Evolutionary conservation across 2,113 vertebrate genomes (phyloP), one percentile per base, ranked within the genome.

Genomic region (Austrofundulus limnaeus): DNA sequence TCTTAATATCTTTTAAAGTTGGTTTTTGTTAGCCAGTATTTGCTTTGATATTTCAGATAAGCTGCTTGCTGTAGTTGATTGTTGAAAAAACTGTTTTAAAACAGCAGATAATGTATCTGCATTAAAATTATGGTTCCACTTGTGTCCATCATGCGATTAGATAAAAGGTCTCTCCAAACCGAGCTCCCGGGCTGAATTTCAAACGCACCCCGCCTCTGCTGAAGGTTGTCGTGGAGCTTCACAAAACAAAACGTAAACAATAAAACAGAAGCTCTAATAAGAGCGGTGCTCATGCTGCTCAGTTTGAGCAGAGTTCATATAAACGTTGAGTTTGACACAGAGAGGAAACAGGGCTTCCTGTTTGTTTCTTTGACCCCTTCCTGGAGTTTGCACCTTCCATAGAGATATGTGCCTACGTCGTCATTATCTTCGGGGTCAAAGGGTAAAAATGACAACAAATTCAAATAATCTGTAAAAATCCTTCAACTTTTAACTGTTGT

Each of bases 321-420:
- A 46, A 28, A 60, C 37, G 10, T 17, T n/a, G n/a, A 61, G 34
- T 55, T n/a, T 34, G 45, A 69, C 5, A 9, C 14, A 2, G 23
- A 61, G 62, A 71, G 78, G 25, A 83, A 74, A 61, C 70, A 50
- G n/a, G 4, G 34, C 21, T 70, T 88, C 77, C 84, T 78, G 80
- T 88, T 80, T 84, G 52, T 70, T 70, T 67, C 64, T 75, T 1
- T 37, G 20, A 51, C 52, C 0, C 20, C 52, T 81, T 79, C 58
- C 66, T 47, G 68, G 67, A 73, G 80, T 66, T 43, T 65, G 23
- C 6, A 54, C 21, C 50, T 25, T 38, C 34, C 3, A 68, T 50
- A 52, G 11, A 65, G 42, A 55, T 15, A 52, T 43, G 28, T 47
- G 17, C 4, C 3, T 15, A 31, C 52, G 3, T 14, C 23, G 48